Base-by-base conservation (phyloP, 2,113 vertebrate species). In the Raja brachyura region DNA sequence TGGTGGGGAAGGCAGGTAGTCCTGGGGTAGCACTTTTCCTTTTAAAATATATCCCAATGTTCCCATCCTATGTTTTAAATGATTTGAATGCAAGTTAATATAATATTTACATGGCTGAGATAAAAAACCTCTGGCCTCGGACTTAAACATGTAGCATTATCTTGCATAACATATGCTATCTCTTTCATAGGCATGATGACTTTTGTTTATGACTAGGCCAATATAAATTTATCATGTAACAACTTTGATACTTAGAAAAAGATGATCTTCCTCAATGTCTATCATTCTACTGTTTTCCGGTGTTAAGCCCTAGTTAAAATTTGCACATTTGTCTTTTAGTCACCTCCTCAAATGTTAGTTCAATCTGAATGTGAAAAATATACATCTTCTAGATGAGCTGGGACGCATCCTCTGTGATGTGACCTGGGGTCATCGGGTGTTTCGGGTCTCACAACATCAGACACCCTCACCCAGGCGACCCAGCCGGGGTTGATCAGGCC, bases 41-140 rank as follows among this genome's bases (percentile, higher is more conserved):
- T 86, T 86, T 54, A 5, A 4, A 1, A 25, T 7, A 9, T 48
- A 70, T 39, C 33, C 1, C 22, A 48, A 48, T 48, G 3, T 48
- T 48, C 39, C 39, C 39, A 48, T 48, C 39, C 39, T 66, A 3
- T 20, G 5, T 48, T 90, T 70, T 70, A 68, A 86, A 86, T 86
- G n/a, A 90, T 90, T 90, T 61, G 59, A 31, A 20, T 90, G 31
- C 31, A 70, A 20, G 63, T 33, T 90, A 70, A 31, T 90, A 70
- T 70, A 73, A 90, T 70, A 90, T 70, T 90, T 90, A 73, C 66
- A 90, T 18, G 39, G 66, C 54, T 8, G 11, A 90, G 88, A 90
- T 90, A 70, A 90, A 90, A 48, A 90, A 90, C 70, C 63, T 90
- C 33, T 90, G 88, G 63, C 88, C 33, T 22, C 22, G 33, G 88